Evolutionary conservation across 2,888 invertebrate species (phyloP), one percentile per base, ranked within the genome.

Genomic region (Unio pictorum): DNA sequence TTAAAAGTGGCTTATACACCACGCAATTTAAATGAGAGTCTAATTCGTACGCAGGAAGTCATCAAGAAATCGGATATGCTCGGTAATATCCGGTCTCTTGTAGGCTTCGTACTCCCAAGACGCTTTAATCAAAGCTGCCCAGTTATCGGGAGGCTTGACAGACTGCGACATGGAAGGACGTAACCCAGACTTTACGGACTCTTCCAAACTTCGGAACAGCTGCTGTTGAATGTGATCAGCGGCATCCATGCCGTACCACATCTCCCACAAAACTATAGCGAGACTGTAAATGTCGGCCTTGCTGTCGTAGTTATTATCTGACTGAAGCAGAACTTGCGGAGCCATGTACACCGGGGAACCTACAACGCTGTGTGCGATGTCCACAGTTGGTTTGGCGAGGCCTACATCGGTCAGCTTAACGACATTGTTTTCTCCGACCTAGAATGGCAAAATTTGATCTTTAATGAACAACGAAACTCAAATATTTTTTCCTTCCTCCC

Each of bases 331-430:
- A 30, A 87, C 82, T 69, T 87, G 86, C 6, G 87, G 87, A n/a
- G 85, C 85, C 83, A 86, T 83, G 76, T 87, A 87, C 8, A 82
- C 83, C 3, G 84, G 84, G 20, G 84, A 82, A 6, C 86, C 87
- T 7, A 82, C 83, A 18, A 78, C 75, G 28, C 84, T 82, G 20
- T 82, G 81, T 11, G 84, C 78, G 23, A 87, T 84, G 54, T 84
- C 82, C 15, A 65, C 64, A 23, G 76, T 81, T 23, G 74, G 74
- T 69, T 87, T 87, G 20, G 86, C 82, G 20, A 86, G 78, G 1
- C 88, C 88, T 7, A 87, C 84, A 67, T 88, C 88, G 0, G 85
- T 84, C 8, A 88, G 76, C 65, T 86, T 87, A 3, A 88, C 79
- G 4, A 61, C 45, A 30, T 76, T 71, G 17, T 75, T 68, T 8